phyloP scores from a whole-genome alignment of 92 coral and sea anemone genomes.

The Ricordea florida region DNA sequence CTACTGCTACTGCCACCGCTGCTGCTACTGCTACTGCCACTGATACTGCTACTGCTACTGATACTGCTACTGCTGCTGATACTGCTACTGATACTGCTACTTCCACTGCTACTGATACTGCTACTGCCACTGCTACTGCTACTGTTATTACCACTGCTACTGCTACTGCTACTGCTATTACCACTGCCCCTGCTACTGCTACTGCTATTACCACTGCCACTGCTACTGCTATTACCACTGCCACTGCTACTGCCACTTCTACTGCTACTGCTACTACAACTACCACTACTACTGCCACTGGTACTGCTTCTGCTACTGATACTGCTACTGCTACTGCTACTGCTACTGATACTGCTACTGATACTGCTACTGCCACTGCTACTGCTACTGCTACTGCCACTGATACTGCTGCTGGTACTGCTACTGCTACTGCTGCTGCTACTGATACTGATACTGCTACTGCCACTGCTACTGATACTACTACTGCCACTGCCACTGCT shows the following conservation, averaged over 20 bases:
- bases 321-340: too few relatives aligned
- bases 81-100: too few relatives aligned
- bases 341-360: too few relatives aligned
- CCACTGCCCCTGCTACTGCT: neutral
- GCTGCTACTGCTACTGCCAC: neutral
- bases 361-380: constrained; percentile 10
- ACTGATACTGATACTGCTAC: too few relatives aligned
- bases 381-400: constrained; percentile 4
- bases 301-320: too few relatives aligned
- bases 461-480: too few relatives aligned
- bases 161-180: neutral
- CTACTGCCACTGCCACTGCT: constrained; percentile 14
- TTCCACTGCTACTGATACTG: too few relatives aligned
- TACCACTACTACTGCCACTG: too few relatives aligned
- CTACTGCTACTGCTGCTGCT: too few relatives aligned
- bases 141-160: neutral
- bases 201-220: constrained; percentile 2
- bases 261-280: too few relatives aligned
- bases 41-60: too few relatives aligned
- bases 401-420: neutral
- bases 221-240: neutral
- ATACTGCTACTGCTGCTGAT: too few relatives aligned
- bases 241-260: neutral
- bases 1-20: neutral
- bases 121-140: neutral